These are phyloP conservation scores for Rambutsinella grinnellia DNA, from an alignment of 2,888 invertebrate genomes.

Conservation along the genomic window DNA sequence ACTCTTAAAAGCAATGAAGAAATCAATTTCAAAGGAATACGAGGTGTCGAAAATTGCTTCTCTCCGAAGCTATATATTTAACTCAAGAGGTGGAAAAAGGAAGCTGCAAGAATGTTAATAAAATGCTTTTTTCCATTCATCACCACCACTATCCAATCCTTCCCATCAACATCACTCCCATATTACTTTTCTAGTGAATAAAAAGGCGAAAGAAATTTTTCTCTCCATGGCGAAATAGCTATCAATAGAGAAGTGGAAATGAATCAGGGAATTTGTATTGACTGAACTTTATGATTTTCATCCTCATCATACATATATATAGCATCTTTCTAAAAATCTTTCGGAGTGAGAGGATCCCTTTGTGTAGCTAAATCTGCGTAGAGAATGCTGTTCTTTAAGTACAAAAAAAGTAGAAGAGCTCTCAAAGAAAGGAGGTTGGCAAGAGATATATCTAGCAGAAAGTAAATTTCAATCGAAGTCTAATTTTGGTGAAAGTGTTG, in stretches of 20 bases:
- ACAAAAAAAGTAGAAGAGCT: no score
- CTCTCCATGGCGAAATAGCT: background rate
- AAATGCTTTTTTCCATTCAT: no score
- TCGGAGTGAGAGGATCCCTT: background rate
- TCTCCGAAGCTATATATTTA: no score
- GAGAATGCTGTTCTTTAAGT: background rate
- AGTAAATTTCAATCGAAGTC: conserved; percentile 66
- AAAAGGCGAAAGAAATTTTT: no score
- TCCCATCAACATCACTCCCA: no score
- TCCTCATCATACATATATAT: background rate
- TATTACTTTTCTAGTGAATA: no score
- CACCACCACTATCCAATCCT: no score
- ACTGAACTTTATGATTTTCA: background rate
- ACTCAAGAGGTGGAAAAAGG: no score
- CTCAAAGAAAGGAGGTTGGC: conserved; percentile 44
- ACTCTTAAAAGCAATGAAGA: no score
- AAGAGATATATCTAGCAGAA: conserved; percentile 65
- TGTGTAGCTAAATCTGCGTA: background rate
- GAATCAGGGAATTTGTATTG: background rate
- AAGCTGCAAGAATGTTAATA: no score
- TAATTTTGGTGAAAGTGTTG: conserved; percentile 66
- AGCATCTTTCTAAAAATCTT: background rate
- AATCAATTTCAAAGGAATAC: no score
- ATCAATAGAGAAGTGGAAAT: background rate
- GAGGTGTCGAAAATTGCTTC: no score